Evolutionary conservation across 2,113 vertebrate species (phyloP), one percentile per base, ranked within the genome.

Genomic region (Spea multiplicata): DNA sequence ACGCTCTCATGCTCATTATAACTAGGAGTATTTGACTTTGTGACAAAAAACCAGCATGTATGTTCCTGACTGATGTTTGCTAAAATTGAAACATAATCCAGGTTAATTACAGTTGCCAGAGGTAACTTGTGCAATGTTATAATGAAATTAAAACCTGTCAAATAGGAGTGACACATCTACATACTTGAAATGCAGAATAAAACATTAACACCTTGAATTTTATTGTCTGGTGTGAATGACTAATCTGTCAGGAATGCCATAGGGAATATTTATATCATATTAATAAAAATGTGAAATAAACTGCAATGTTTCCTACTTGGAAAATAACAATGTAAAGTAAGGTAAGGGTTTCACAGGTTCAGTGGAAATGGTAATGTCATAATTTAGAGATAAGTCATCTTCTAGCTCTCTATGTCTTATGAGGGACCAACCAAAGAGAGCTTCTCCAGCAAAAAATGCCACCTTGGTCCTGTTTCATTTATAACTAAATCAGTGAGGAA

Each of bases 51-150:
- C n/a, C 87, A 88, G 85, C 85, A 85, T 88, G 91, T 90, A 86
- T 86, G 85, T 90, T 90, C 88, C 88, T 86, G 88, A 88, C 91
- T 90, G 84, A 84, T 89, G 91, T 90, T 89, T 87, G 83, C 86
- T 87, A 87, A 91, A 91, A 91, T 84, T 84, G 90, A 92, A 90
- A 91, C 88, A 90, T 92, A 92, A 91, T 92, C 91, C 90, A 85
- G 89, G 88, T 91, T 91, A 92, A 93, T 91, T 91, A 89, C 86
- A 88, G 83, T 90, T 91, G 87, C 90, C 91, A 85, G 89, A 91
- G 89, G 88, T 91, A 89, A 86, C 86, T 90, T 89, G 86, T 84
- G 83, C 86, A 90, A 84, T 87, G 87, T 90, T 88, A 91, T 88
- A 80, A 89, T 90, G 89, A 92, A 91, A 91, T 91, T 90, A 91